Evolutionary conservation across 2,797 vertebrate species (phyloP).

Genomic region (Spinibarbus caldwelli): DNA sequence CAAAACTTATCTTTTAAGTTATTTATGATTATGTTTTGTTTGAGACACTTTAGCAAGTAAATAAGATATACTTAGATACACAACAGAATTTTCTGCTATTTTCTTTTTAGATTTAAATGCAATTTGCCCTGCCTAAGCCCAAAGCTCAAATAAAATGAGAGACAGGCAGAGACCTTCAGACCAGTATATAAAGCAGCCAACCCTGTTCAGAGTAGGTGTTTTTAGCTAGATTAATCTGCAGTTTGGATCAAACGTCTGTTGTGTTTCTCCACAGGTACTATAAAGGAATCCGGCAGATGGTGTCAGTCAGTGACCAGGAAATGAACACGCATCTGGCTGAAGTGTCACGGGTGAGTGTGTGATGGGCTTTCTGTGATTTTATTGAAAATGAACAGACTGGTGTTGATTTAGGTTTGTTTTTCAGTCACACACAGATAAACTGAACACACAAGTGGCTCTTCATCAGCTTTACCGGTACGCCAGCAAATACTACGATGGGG

Average conservation of each 20-base stretch:
- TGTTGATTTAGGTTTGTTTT: constrained; percentile 52
- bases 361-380: neutral
- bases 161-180: neutral
- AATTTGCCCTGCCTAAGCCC: neutral
- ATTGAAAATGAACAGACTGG: neutral
- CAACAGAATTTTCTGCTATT: too few relatives aligned
- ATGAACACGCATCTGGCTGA: constrained; percentile 99
- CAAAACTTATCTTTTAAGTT: neutral
- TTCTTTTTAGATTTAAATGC: neutral
- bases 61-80: neutral
- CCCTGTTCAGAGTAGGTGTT: neutral
- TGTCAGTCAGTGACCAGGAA: constrained; percentile 97
- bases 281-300: constrained; percentile 96
- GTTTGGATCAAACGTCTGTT: neutral
- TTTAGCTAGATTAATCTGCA: neutral
- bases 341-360: constrained; percentile 91
- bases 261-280: constrained; percentile 84
- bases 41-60: neutral
- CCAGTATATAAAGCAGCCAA: neutral
- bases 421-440: constrained; percentile 92
- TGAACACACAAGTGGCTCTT: constrained; percentile 93
- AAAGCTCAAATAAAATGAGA: neutral
- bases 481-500: constrained; percentile 98
- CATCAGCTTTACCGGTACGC: constrained; percentile 98
- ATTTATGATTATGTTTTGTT: neutral